Evolutionary conservation across 2,113 vertebrate genomes (phyloP), one percentile per base, ranked within the genome.

Genomic region (Pseudopipra pipra): DNA sequence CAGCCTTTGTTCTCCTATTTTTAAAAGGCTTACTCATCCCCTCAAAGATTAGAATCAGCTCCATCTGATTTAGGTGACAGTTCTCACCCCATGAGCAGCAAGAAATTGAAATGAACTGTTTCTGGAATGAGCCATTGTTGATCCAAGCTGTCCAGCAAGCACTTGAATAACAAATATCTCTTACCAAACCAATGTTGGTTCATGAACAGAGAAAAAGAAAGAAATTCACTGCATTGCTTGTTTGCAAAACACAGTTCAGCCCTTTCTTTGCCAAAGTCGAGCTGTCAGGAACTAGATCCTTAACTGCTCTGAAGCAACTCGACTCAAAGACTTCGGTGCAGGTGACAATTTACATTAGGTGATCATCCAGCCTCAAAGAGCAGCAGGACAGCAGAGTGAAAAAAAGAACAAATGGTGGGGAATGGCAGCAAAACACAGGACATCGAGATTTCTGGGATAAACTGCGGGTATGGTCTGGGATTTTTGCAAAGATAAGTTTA

Each of bases 131-230:
- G 90, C 83, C 72, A 65, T 95, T 96, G 95, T 95, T 96, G 93
- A 95, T 95, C 93, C 95, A 93, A 90, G 92, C 92, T 89, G 92
- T 94, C 92, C 95, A 96, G 51, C 93, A 90, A 94, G 85, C 81
- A 89, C 92, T 96, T 95, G 93, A 95, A 96, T 96, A 96, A 96
- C 93, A 97, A 96, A 96, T 96, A 92, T 93, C 85, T 96, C 90
- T 95, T 95, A 96, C 92, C 83, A 84, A 96, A 95, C 83, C 83
- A 16, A 6, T 74, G 92, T 25, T 96, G 92, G 92, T 96, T 95
- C 92, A 68, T 25, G 93, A 94, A 96, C 88, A 95, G 90, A 93
- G 93, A 81, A 95, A 91, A 92, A 85, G 90, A 96, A 94, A 93
- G 93, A 92, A 94, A 21, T 92, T 95, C 88, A 22, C 65, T 87